Evolutionary conservation across 2,888 invertebrate genomes (phyloP).

Genomic region (Eupithecia vulgata): DNA sequence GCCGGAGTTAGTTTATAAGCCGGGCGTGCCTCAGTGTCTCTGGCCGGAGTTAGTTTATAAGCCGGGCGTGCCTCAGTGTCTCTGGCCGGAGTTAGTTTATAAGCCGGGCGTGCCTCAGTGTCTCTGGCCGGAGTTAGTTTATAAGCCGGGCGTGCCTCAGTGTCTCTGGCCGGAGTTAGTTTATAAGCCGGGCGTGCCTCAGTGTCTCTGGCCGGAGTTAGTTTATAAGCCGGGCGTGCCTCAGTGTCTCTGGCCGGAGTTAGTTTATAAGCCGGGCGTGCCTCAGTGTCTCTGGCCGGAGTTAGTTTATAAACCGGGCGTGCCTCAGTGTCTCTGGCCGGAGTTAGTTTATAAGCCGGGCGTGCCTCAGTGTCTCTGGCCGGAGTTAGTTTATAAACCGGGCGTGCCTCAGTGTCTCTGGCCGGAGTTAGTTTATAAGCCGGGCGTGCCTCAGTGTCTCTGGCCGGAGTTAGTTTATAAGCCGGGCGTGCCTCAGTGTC

Average conservation of each 20-base stretch:
- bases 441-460: background rate
- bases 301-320: background rate
- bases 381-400: background rate
- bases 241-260: background rate
- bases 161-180: background rate
- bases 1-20: background rate
- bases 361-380: background rate
- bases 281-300: background rate
- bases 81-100: background rate
- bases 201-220: background rate
- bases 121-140: background rate
- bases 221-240: background rate
- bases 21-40: background rate
- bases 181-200: background rate
- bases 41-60: background rate
- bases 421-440: background rate
- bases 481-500: background rate
- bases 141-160: background rate
- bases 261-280: background rate
- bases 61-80: background rate
- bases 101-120: background rate
- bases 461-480: background rate
- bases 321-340: background rate
- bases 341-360: background rate
- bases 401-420: background rate